Evolutionary conservation across 2,797 vertebrate species (phyloP).

Genomic region (Podarcis siculus): DNA sequence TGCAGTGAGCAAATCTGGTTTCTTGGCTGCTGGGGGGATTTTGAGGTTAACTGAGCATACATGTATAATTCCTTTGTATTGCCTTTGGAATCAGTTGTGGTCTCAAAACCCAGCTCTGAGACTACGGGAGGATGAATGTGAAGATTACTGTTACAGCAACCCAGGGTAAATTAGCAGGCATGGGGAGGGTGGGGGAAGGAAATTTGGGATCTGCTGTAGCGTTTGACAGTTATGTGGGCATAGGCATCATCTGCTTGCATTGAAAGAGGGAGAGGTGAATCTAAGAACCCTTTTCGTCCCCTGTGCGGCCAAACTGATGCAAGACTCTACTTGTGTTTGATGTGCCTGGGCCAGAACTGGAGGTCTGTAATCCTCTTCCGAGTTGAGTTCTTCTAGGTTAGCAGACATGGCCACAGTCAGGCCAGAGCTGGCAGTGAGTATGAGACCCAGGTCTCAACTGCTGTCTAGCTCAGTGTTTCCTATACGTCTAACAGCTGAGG

Average conservation of each 20-base stretch:
- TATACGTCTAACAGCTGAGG: background rate
- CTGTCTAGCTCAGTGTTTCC: too few relatives aligned
- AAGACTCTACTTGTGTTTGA: background rate
- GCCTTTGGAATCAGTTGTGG: background rate
- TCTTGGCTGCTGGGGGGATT: constrained; percentile 16
- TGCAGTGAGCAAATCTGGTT: constrained; percentile 39
- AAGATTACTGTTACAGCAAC: background rate
- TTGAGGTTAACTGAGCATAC: background rate
- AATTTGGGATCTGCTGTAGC: background rate
- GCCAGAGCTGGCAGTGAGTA: background rate
- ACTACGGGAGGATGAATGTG: background rate
- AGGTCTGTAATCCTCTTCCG: background rate
- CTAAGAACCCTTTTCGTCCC: background rate
- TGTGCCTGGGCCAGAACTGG: background rate
- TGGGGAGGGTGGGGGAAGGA: background rate
- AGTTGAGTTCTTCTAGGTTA: background rate
- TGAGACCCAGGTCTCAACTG: background rate
- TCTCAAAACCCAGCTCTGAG: background rate
- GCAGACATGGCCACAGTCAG: background rate
- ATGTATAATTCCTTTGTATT: constrained; percentile 19
- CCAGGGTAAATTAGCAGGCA: background rate
- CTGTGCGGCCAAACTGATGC: background rate
- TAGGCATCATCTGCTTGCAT: background rate
- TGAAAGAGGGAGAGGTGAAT: background rate
- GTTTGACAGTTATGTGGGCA: background rate